Evolutionary conservation across 1,140 invertebrate genomes (phyloP), one percentile per base, ranked within the genome.

Genomic region (Psix sp.): DNA sequence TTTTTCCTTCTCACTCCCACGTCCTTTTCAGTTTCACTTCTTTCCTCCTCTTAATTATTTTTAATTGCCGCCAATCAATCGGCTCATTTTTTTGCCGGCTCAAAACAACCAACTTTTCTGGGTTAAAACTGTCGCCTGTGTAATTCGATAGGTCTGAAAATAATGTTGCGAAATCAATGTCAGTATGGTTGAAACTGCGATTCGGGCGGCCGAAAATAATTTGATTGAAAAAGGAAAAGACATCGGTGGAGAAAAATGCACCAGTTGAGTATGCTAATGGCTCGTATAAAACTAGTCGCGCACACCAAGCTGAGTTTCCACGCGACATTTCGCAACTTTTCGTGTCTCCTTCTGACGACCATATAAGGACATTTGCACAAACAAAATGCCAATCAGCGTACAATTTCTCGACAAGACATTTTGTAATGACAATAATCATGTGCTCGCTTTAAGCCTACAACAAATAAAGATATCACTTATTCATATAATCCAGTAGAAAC

Each of bases 181-280:
- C n/a, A n/a, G n/a, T n/a, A n/a, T n/a, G n/a, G n/a, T n/a, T n/a
- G n/a, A n/a, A n/a, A n/a, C n/a, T n/a, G n/a, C n/a, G n/a, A n/a
- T n/a, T n/a, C n/a, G n/a, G n/a, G n/a, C n/a, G n/a, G n/a, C n/a
- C n/a, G n/a, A n/a, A n/a, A n/a, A n/a, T n/a, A n/a, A n/a, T n/a
- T n/a, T n/a, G n/a, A n/a, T n/a, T n/a, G n/a, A n/a, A 35, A 42
- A 35, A 11, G 1, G 21, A 36, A 49, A 66, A 31, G 45, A 48
- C 24, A 9, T 6, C 5, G 5, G 3, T 20, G 5, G 42, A 11
- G 29, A 68, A 59, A 68, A 68, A 43, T 59, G 45, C 35, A 35
- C 46, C 11, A 48, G 63, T 68, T 68, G 63, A 51, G 52, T 68
- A 68, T 68, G 63, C 52, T 68, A 68, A 68, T 59, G 38, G 33